Percentiles rank a stretch among this genome's conserved stretches.
These are phyloP conservation scores for Sarcophaga peregrina DNA, from an alignment of 1,140 invertebrate genomes.

Conservation along the genomic window DNA sequence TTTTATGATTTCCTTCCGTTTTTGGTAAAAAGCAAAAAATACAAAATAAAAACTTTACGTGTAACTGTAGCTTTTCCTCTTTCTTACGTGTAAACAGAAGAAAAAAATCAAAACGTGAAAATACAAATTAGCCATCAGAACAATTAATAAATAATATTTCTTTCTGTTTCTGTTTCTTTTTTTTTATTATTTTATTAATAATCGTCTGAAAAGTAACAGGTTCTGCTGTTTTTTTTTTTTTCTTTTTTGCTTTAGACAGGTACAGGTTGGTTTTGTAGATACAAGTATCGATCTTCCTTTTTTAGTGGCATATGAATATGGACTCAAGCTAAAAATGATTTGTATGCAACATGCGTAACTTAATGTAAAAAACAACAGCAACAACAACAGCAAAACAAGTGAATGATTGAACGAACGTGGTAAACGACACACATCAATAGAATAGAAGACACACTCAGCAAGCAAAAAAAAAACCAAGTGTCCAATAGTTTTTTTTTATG, in stretches of 20 bases:
- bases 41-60: slow-evolving; percentile 28
- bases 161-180: neutral
- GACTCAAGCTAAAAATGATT: neutral
- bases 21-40: neutral
- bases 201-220: neutral
- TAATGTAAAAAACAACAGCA: neutral
- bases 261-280: neutral
- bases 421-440: neutral
- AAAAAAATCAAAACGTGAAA: too few species aligned
- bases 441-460: too few species aligned
- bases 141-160: slow-evolving; percentile 39
- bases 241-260: neutral
- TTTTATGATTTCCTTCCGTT: slow-evolving; percentile 42
- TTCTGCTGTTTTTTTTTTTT: slow-evolving; percentile 11
- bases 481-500: neutral
- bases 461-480: neutral
- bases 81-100: neutral
- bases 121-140: slow-evolving; percentile 33
- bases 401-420: slow-evolving; percentile 22
- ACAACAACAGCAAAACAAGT: neutral
- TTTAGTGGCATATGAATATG: neutral
- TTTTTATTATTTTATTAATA: too few species aligned
- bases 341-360: slow-evolving; percentile 29
- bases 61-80: slow-evolving; percentile 41
- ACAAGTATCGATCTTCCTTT: slow-evolving; percentile 40